Percentiles rank a stretch among this genome's conserved stretches.
Evolutionary conservation across 1,140 invertebrate genomes (phyloP).

Genomic region (Ectropis grisescens): DNA sequence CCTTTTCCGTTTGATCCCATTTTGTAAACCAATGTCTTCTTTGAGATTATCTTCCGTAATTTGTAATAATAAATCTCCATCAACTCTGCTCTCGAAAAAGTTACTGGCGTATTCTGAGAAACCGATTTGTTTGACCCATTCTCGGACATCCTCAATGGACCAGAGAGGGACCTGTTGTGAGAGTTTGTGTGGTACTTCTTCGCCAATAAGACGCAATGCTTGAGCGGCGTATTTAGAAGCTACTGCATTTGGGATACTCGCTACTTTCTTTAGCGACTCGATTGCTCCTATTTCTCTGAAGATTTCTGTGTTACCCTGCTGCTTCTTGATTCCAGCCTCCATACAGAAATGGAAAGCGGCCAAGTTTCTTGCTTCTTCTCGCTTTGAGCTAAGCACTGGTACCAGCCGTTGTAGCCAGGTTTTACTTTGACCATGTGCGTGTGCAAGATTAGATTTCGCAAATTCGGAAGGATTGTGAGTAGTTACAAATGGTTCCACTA

Average conservation of each 20-base stretch:
- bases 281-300: slow-evolving; percentile 96
- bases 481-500: slow-evolving; percentile 97
- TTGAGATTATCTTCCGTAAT: slow-evolving; percentile 92
- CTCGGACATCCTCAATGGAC: slow-evolving; percentile 95
- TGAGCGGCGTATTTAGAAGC: slow-evolving; percentile 98
- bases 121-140: slow-evolving; percentile 99
- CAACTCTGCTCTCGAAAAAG: slow-evolving; percentile 93
- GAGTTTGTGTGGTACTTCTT: slow-evolving; percentile 96
- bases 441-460: slow-evolving; percentile 90
- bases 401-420: slow-evolving; percentile 95
- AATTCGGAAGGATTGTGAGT: slow-evolving; percentile 95
- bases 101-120: slow-evolving; percentile 87
- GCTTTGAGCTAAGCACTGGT: slow-evolving; percentile 94
- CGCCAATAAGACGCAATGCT: slow-evolving; percentile 94
- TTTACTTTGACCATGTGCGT: slow-evolving; percentile 96
- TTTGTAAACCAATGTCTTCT: slow-evolving; percentile 93
- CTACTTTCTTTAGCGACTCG: slow-evolving; percentile 95
- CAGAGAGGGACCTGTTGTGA: slow-evolving; percentile 98
- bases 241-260: slow-evolving; percentile 97
- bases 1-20: slow-evolving; percentile 93
- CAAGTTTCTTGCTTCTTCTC: slow-evolving; percentile 95
- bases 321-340: slow-evolving; percentile 98
- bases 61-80: slow-evolving; percentile 97
- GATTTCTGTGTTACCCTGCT: slow-evolving; percentile 94
- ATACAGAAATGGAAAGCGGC: slow-evolving; percentile 99